A percentile compares a stretch with the other conserved stretches of the same genome.
Conservation (phyloP, 2,888 invertebrate genomes). For the Brachyptera risi region DNA sequence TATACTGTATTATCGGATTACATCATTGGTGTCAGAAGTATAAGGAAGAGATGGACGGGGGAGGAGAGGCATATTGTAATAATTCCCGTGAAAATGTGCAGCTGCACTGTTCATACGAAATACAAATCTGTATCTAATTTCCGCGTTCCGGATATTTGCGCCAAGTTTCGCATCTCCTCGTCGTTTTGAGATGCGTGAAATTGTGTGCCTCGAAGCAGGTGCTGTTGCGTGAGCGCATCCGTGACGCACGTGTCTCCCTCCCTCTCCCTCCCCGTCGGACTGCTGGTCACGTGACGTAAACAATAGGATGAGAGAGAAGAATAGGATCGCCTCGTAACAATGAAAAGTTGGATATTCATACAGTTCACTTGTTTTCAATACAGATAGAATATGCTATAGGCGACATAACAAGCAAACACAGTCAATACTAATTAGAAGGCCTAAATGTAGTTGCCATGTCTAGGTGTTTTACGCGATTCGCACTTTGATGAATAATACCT, state of each 20-base stretch:
- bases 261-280: background rate
- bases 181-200: constrained; percentile 15
- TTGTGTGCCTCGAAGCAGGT: constrained; percentile 24
- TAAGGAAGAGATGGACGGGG: no score
- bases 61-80: background rate
- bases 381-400: no score
- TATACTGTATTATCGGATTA: no score
- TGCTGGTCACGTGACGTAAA: constrained; percentile 28
- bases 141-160: constrained; percentile 6
- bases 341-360: constrained; percentile 22
- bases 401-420: no score
- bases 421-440: no score
- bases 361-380: constrained; percentile 31
- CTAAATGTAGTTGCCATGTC: no score
- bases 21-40: no score
- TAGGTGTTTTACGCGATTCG: no score
- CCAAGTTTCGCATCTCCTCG: constrained; percentile 2
- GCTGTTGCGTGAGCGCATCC: background rate
- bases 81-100: constrained; percentile 6
- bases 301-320: constrained; percentile 28
- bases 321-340: constrained; percentile 28
- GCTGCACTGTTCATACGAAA: constrained; percentile 7
- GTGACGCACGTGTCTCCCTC: constrained; percentile 14
- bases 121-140: constrained; percentile 11
- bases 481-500: no score